A percentile compares a stretch with the other conserved stretches of the same genome.
Evolutionary conservation across 2,113 vertebrate species (phyloP).

Genomic region (Panurus biarmicus): DNA sequence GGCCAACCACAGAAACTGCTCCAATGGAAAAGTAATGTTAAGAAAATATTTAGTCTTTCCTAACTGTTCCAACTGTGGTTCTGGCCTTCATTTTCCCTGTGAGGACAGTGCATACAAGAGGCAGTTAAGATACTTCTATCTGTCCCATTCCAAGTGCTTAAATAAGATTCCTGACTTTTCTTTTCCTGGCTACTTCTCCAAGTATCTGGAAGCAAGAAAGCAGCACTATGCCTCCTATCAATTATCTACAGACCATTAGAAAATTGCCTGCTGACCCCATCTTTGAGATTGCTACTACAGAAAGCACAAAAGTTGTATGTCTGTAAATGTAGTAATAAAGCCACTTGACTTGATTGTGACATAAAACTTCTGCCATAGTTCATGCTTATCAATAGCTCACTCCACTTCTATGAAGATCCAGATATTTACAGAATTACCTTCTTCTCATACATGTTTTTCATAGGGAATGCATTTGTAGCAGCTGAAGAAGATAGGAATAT

Average conservation of each 20-base stretch:
- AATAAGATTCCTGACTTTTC: background rate
- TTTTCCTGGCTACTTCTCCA: background rate
- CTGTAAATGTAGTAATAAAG: background rate
- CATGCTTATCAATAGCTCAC: background rate
- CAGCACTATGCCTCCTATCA: background rate
- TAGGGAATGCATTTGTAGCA: background rate
- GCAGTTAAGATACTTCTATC: background rate
- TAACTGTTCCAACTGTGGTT: background rate
- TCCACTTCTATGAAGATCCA: background rate
- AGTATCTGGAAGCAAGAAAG: background rate
- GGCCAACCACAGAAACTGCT: background rate
- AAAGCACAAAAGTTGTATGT: background rate
- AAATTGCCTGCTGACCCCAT: background rate
- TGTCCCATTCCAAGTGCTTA: background rate
- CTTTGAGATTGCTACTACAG: background rate
- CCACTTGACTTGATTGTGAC: background rate
- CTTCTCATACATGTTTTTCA: background rate
- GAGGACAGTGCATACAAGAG: background rate
- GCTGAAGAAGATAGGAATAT: background rate
- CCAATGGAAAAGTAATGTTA: background rate
- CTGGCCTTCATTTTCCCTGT: background rate
- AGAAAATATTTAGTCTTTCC: background rate
- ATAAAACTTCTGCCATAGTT: background rate
- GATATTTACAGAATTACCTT: background rate
- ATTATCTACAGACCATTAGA: background rate